Evolutionary conservation across 2,888 invertebrate species (phyloP), one percentile per base, ranked within the genome.

Genomic region (Caenorhabditis sp.): DNA sequence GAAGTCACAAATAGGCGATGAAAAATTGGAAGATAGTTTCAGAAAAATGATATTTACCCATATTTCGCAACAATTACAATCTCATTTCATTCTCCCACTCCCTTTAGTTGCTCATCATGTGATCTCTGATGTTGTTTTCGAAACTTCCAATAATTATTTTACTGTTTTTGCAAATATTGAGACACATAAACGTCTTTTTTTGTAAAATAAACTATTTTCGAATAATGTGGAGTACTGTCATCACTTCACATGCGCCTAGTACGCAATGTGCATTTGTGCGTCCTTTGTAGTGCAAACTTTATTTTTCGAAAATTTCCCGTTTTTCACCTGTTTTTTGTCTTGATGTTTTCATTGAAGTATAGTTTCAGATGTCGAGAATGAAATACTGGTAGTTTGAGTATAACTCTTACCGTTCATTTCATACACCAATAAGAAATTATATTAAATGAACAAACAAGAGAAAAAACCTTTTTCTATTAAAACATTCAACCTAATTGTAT

Each of bases 201-300:
- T 17, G 43, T 43, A 17, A 12, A 14, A 43, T 10, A 43, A 43
- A 10, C 12, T 17, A 43, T 43, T 43, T 43, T 10, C 31, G 4
- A 4, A 31, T 31, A 31, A 31, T 43, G 3, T 43, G 43, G 43
- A 17, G 7, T 43, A 43, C 43, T 10, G 43, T 43, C 7, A 14
- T 12, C 43, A 56, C 5, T 4, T 56, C 1, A 3, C 21, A 26
- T 7, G 43, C 25, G 64, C 25, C n/a, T 38, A 31, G 54, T 63
- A 20, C 54, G 63, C 54, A 61, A 27, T 70, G 38, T 52, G 69
- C 64, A 70, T 20, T 21, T 26, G 54, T 57, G 52, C 69, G 69
- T 70, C 63, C 17, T 23, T 21, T 70, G 0, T 43, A 23, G 3
- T 38, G 69, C 36, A 26, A 56, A 26, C 17, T n/a, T 20, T 8